A percentile compares a stretch with the other conserved stretches of the same genome.
phyloP scores from a whole-genome alignment of 2,113 vertebrate genomes.

The Malurus melanocephalus region DNA sequence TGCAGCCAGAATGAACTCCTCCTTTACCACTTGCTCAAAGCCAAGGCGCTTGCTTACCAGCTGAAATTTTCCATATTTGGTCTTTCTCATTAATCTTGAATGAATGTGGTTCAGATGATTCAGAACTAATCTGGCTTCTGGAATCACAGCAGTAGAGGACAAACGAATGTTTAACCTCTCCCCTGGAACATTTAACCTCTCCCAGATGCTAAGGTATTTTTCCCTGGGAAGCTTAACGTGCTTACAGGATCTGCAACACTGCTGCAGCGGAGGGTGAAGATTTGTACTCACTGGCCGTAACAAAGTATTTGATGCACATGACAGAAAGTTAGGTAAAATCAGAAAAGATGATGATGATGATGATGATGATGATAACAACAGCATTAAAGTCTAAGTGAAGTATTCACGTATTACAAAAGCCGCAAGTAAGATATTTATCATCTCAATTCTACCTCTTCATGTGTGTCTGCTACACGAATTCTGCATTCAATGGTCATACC shows the following conservation, averaged over 20 bases:
- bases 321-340: neutral
- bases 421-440: neutral
- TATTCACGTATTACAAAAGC: neutral
- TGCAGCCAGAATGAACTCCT: neutral
- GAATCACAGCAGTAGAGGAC: slow-evolving; percentile 55
- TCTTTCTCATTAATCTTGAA: slow-evolving; percentile 59
- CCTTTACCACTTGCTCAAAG: neutral
- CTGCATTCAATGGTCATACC: neutral
- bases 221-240: slow-evolving; percentile 21
- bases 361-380: neutral
- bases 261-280: neutral
- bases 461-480: fast-evolving
- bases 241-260: neutral
- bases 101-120: slow-evolving; percentile 50
- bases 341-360: neutral
- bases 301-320: neutral
- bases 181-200: slow-evolving; percentile 51
- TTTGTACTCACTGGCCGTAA: neutral
- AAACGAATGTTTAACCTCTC: slow-evolving; percentile 51
- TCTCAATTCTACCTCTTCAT: neutral
- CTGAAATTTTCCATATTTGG: slow-evolving; percentile 48
- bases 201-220: slow-evolving; percentile 38
- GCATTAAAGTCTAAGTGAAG: neutral
- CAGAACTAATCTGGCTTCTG: slow-evolving; percentile 61
- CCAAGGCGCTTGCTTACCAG: slow-evolving; percentile 1